Conservation (phyloP, 1,140 invertebrate genomes). For the Carcinoscorpius rotundicauda region DNA sequence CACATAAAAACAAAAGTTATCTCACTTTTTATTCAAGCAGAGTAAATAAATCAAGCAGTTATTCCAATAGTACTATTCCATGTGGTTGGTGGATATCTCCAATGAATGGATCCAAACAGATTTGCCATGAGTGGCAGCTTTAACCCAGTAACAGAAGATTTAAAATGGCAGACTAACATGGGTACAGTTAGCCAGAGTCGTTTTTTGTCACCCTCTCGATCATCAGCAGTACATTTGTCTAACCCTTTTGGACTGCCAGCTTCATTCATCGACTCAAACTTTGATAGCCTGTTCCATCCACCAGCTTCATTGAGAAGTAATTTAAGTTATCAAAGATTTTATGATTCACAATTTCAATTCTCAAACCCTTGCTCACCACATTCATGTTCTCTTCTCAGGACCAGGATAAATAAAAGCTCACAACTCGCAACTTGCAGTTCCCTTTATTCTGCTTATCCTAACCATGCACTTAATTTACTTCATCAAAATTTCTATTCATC, state of each 20-base stretch:
- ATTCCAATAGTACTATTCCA: not conserved
- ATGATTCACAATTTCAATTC: not conserved
- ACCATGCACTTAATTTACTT: not conserved
- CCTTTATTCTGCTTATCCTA: not conserved
- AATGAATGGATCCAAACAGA: conserved; percentile 20
- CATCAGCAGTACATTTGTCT: not conserved
- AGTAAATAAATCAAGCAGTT: no score
- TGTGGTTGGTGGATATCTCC: not conserved
- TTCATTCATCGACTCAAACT: not conserved
- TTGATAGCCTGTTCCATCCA: conserved; percentile 11
- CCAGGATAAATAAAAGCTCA: no score
- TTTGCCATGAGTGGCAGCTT: conserved; percentile 12
- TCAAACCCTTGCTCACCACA: not conserved
- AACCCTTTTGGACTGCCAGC: not conserved
- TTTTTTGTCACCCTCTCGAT: not conserved
- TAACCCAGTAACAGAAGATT: conserved; percentile 8
- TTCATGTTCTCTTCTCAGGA: no score
- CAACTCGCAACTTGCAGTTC: not conserved
- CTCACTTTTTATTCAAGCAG: no score
- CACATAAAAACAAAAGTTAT: no score
- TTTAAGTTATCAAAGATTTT: not conserved
- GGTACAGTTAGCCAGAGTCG: conserved; percentile 6
- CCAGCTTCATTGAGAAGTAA: conserved; percentile 5
- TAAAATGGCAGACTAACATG: conserved; percentile 15
- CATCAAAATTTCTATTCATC: not conserved